Evolutionary conservation across 2,113 vertebrate genomes (phyloP).

Genomic region (Larimichthys crocea): DNA sequence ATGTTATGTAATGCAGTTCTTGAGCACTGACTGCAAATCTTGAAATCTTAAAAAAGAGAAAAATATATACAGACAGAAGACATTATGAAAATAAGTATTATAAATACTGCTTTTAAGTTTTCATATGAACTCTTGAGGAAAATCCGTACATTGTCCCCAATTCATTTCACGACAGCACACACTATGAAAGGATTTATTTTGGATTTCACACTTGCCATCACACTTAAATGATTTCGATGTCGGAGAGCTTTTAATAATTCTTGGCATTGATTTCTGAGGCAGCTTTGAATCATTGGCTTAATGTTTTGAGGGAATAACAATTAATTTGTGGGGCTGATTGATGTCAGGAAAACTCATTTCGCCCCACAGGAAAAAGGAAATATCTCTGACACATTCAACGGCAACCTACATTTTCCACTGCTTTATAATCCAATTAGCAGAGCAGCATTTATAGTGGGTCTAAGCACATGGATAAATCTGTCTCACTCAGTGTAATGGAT

Average conservation of each 20-base stretch:
- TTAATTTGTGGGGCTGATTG: constrained; percentile 74
- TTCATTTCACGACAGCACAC: constrained; percentile 49
- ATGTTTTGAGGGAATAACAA: constrained; percentile 80
- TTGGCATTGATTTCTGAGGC: constrained; percentile 76
- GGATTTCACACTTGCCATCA: constrained; percentile 74
- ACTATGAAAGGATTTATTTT: constrained; percentile 53
- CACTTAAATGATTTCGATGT: constrained; percentile 68
- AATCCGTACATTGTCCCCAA: constrained; percentile 42
- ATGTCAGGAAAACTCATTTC: constrained; percentile 74
- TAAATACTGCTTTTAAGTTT: constrained; percentile 39
- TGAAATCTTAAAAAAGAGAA: background rate
- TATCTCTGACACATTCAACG: constrained; percentile 63
- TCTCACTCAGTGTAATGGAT: constrained; percentile 41
- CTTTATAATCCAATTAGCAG: constrained; percentile 76
- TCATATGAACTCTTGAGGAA: constrained; percentile 22
- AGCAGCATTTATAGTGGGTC: constrained; percentile 57
- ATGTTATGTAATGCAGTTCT: background rate
- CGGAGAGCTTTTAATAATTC: constrained; percentile 74
- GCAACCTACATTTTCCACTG: constrained; percentile 79
- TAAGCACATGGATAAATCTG: constrained; percentile 60
- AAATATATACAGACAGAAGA: background rate
- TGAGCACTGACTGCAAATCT: background rate
- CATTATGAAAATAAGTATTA: background rate
- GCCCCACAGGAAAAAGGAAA: constrained; percentile 70
- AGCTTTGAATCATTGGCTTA: constrained; percentile 69